phyloP scores from a whole-genome alignment of 1,140 invertebrate genomes.

The Drosophila prosaltans region DNA sequence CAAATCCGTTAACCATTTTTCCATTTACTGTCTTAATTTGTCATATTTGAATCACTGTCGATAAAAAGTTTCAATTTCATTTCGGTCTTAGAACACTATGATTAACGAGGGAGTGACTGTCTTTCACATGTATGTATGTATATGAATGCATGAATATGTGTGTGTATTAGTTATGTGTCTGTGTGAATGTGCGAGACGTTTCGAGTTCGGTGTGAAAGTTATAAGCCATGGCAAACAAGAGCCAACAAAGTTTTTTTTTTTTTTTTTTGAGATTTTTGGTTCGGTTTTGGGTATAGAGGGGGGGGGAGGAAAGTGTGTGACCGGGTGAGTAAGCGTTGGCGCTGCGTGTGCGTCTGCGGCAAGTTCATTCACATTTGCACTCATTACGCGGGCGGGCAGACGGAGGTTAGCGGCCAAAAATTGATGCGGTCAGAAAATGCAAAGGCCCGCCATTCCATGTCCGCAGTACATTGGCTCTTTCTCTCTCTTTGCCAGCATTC shows the following conservation, averaged over 20 bases:
- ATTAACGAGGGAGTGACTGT: conserved; percentile 32
- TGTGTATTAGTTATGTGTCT: conserved; percentile 20
- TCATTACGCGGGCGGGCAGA: conserved; percentile 50
- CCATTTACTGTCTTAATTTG: not conserved
- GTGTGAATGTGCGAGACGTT: conserved; percentile 44
- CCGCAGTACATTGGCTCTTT: no score
- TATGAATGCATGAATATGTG: not conserved
- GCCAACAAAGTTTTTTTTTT: conserved; percentile 46
- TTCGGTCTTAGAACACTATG: conserved; percentile 52
- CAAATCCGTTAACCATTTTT: no score
- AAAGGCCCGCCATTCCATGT: conserved; percentile 5
- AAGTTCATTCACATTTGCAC: conserved; percentile 81
- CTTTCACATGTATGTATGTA: conserved; percentile 46
- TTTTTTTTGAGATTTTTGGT: conserved; percentile 54
- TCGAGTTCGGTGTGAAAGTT: conserved; percentile 71
- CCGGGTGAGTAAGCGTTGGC: conserved; percentile 32
- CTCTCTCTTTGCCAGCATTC: not conserved
- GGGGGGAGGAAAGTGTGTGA: conserved; percentile 27
- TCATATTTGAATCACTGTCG: conserved; percentile 5
- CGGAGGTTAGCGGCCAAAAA: conserved; percentile 56
- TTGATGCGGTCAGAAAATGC: conserved; percentile 26
- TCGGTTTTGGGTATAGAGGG: conserved; percentile 10
- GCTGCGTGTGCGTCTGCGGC: conserved; percentile 72
- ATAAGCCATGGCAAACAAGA: conserved; percentile 48
- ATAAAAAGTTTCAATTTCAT: conserved; percentile 44